A percentile compares a stretch with the other conserved stretches of the same genome.
Evolutionary conservation across 2,113 vertebrate species (phyloP).

Genomic region (Psilopogon haemacephalus): DNA sequence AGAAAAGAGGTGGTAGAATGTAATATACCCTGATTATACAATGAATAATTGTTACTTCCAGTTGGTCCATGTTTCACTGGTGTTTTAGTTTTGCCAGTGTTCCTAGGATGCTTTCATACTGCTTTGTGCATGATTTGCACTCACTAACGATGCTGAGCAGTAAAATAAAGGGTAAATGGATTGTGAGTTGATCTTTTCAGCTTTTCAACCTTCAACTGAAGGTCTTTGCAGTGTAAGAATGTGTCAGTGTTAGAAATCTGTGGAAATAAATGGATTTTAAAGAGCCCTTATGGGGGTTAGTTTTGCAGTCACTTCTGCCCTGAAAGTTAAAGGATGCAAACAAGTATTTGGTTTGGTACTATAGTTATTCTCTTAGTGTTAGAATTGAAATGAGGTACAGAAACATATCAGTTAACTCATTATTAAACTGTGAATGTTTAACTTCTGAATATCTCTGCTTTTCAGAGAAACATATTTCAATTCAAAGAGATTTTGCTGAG

Average conservation of each 20-base stretch:
- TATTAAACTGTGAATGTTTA: background rate
- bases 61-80: background rate
- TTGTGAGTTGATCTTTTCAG: background rate
- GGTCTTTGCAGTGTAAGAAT: background rate
- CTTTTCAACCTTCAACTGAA: background rate
- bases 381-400: background rate
- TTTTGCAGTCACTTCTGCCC: background rate
- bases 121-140: background rate
- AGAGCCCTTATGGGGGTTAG: background rate
- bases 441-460: constrained; percentile 21
- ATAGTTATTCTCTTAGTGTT: background rate
- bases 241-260: background rate
- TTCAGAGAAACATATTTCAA: constrained; percentile 92
- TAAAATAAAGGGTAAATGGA: background rate
- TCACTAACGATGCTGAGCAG: background rate
- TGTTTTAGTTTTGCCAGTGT: background rate
- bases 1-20: background rate
- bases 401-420: background rate
- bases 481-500: constrained; percentile 87
- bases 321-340: background rate
- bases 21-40: background rate
- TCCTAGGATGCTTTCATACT: background rate
- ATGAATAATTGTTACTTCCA: background rate
- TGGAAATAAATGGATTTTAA: background rate
- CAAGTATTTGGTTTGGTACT: background rate